These are phyloP conservation scores for Gerris lacustris DNA, from an alignment of 2,888 invertebrate genomes.

Conservation along the genomic window DNA sequence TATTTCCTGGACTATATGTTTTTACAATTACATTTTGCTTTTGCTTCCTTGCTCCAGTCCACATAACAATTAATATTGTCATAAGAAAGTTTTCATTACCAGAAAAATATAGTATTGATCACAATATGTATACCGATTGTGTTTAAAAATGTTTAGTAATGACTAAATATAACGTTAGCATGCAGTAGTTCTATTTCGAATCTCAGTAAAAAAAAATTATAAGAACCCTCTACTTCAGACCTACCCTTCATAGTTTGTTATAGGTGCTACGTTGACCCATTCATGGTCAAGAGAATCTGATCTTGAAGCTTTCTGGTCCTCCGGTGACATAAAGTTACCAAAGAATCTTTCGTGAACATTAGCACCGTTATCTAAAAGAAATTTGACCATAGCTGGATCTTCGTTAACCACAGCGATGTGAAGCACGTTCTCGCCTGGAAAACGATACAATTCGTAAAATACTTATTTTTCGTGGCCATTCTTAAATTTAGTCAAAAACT, in stretches of 20 bases:
- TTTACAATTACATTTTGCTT: no score
- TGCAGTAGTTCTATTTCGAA: no score
- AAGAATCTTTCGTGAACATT: conserved; percentile 86
- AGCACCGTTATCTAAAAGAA: conserved; percentile 77
- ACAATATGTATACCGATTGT: no score
- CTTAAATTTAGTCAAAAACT: background rate
- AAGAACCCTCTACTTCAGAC: conserved; percentile 9
- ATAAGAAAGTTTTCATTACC: no score
- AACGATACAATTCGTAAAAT: conserved; percentile 8
- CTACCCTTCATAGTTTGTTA: conserved; percentile 76
- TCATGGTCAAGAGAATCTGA: conserved; percentile 81
- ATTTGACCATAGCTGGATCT: conserved; percentile 95
- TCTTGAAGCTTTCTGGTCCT: conserved; percentile 87
- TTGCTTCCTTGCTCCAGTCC: no score
- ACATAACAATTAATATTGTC: no score
- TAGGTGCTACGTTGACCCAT: conserved; percentile 67
- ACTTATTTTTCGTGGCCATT: background rate
- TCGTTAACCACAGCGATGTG: conserved; percentile 98
- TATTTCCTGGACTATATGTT: no score
- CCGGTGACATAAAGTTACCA: conserved; percentile 94
- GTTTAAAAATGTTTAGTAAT: no score
- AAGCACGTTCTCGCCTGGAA: conserved; percentile 74
- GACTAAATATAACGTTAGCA: no score
- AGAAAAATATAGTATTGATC: no score
- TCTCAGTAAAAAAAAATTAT: no score